Evolutionary conservation across 1,140 invertebrate genomes (phyloP).

Genomic region (Helicorthomorpha holstii): DNA sequence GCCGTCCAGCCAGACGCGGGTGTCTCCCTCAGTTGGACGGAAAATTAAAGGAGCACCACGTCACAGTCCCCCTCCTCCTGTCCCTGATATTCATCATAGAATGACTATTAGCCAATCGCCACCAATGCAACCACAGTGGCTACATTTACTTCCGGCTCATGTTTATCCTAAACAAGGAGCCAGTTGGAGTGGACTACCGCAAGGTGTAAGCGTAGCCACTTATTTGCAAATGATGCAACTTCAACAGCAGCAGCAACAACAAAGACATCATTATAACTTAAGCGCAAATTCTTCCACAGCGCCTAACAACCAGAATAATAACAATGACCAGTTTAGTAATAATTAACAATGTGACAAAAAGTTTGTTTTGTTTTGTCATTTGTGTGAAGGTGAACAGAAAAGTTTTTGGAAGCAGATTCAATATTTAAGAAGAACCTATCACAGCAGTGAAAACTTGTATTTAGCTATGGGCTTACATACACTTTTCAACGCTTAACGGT

Average conservation of each 20-base stretch:
- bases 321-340: too few species aligned
- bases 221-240: slow-evolving; percentile 3
- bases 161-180: slow-evolving; percentile 1
- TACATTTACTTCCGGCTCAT: background rate
- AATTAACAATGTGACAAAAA: too few species aligned
- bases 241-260: background rate
- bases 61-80: background rate
- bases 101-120: background rate
- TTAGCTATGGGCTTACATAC: too few species aligned
- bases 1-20: background rate
- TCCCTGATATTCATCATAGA: background rate
- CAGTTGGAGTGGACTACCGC: slow-evolving; percentile 4
- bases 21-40: background rate
- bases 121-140: background rate
- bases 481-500: too few species aligned
- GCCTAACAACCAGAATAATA: too few species aligned
- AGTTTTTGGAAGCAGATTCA: too few species aligned
- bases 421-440: too few species aligned
- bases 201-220: background rate
- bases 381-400: too few species aligned
- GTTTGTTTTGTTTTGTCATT: too few species aligned
- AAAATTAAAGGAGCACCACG: background rate
- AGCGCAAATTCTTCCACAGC: background rate
- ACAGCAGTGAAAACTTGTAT: too few species aligned
- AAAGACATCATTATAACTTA: background rate